A percentile compares a stretch with the other conserved stretches of the same genome.
These are phyloP conservation scores for Watsonalla binaria DNA, from an alignment of 2,888 invertebrate species.

Conservation along the genomic window DNA sequence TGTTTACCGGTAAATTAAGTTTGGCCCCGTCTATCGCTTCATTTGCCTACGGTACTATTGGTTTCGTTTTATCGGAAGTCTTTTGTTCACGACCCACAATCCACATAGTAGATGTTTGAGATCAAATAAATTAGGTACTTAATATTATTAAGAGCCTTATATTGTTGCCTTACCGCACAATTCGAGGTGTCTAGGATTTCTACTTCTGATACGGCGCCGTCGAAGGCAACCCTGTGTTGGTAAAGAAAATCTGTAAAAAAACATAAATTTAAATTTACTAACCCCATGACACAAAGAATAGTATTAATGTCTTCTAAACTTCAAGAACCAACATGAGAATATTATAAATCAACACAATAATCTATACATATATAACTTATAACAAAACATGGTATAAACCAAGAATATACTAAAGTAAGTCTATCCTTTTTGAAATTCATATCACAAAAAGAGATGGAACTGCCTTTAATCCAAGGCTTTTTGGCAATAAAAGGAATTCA, in stretches of 20 bases:
- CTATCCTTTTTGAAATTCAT: no score
- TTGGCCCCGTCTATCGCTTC: constrained; percentile 52
- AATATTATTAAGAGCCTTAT: background rate
- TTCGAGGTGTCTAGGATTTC: constrained; percentile 89
- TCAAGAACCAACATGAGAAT: background rate
- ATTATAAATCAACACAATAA: no score
- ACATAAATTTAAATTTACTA: constrained; percentile 1
- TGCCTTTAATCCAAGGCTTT: no score
- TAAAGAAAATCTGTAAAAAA: constrained; percentile 87
- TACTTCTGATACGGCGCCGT: constrained; percentile 86
- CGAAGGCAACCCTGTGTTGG: constrained; percentile 87
- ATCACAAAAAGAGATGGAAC: no score
- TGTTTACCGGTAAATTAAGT: constrained; percentile 70
- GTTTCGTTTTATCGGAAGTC: constrained; percentile 15
- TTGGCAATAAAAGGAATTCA: no score
- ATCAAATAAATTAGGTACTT: background rate
- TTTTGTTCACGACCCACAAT: background rate
- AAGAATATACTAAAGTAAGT: no score
- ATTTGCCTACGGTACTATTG: constrained; percentile 37
- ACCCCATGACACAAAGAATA: background rate
- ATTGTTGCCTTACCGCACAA: constrained; percentile 82
- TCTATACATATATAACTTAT: constrained; percentile 1
- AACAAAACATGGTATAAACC: no score
- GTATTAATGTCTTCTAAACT: constrained; percentile 3
- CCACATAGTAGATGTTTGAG: background rate